These are phyloP conservation scores for Dasysyrphus tricinctus DNA, from an alignment of 2,888 invertebrate genomes.

Conservation along the genomic window DNA sequence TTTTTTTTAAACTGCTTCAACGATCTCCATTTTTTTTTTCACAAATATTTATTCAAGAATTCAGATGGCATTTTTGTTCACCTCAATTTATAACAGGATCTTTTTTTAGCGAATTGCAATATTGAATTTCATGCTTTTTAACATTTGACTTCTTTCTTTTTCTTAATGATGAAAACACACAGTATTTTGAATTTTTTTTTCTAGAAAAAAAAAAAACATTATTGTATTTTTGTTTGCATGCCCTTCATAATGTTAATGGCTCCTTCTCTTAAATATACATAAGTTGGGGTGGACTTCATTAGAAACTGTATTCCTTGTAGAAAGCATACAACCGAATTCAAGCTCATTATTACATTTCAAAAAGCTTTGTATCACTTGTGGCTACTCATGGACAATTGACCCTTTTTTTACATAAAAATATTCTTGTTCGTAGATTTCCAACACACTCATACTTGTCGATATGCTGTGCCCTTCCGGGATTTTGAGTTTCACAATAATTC, in stretches of 20 bases:
- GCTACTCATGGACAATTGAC: constrained; percentile 22
- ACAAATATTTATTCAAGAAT: too few relatives aligned
- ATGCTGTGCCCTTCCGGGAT: not conserved
- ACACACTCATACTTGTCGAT: not conserved
- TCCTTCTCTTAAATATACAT: not conserved
- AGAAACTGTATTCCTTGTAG: not conserved
- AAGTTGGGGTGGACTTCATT: not conserved
- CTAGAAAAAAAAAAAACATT: too few relatives aligned
- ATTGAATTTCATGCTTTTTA: too few relatives aligned
- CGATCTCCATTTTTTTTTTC: too few relatives aligned
- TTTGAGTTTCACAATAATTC: not conserved
- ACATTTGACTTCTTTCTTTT: too few relatives aligned
- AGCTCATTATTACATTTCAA: not conserved
- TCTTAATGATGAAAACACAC: too few relatives aligned
- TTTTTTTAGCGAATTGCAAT: too few relatives aligned
- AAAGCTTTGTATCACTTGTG: constrained; percentile 1
- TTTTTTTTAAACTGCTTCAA: too few relatives aligned
- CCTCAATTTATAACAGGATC: too few relatives aligned
- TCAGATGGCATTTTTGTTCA: too few relatives aligned
- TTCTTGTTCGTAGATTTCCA: not conserved
- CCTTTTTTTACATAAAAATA: constrained; percentile 3
- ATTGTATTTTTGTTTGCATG: not conserved
- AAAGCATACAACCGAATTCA: not conserved
- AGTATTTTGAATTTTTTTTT: too few relatives aligned
- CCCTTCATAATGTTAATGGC: not conserved